Conservation (phyloP, 2,888 invertebrate genomes). For the Eupithecia subfuscata region DNA sequence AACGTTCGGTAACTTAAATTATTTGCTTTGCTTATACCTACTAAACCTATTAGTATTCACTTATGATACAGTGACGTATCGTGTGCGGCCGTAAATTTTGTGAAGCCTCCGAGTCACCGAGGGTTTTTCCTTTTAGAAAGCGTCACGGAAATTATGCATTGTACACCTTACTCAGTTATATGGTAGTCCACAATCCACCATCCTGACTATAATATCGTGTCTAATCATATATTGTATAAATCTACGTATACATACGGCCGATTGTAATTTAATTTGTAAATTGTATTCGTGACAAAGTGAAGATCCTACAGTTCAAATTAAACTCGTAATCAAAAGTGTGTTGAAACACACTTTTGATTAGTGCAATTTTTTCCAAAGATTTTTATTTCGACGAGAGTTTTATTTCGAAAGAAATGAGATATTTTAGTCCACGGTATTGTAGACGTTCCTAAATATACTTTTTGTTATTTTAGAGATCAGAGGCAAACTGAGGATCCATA, state of each 20-base stretch:
- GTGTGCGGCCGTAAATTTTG: neutral
- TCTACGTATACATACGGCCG: neutral
- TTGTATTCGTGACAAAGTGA: neutral
- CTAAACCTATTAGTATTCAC: neutral
- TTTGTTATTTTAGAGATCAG: constrained; percentile 28
- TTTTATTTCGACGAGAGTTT: neutral
- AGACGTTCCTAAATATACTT: neutral
- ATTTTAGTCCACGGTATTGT: too few species aligned
- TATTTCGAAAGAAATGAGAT: too few species aligned
- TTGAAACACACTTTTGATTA: neutral
- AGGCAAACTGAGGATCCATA: constrained; percentile 25
- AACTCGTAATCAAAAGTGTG: neutral
- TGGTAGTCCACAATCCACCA: neutral
- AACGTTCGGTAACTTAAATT: neutral
- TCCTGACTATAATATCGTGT: neutral
- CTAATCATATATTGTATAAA: too few species aligned
- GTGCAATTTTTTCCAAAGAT: neutral
- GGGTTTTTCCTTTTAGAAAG: constrained; percentile 5
- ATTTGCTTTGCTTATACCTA: neutral
- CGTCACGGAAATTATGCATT: constrained; percentile 4
- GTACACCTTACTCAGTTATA: neutral
- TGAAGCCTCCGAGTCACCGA: neutral
- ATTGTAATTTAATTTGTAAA: neutral
- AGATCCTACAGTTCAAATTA: neutral
- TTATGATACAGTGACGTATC: neutral